Evolutionary conservation across 2,113 vertebrate genomes (phyloP).

Genomic region (Vulpes vulpes): DNA sequence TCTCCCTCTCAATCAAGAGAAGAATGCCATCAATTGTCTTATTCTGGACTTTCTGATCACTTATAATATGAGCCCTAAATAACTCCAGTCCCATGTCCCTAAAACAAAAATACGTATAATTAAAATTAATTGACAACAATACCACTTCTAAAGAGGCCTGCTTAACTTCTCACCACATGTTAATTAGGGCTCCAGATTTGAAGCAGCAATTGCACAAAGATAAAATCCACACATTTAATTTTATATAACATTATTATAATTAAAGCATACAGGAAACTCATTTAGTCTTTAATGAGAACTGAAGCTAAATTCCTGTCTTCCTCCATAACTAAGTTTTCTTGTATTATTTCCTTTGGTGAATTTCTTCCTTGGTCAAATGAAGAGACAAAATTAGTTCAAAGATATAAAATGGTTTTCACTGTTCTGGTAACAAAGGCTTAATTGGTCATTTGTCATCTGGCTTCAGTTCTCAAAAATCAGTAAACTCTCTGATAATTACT

Average conservation of each 20-base stretch:
- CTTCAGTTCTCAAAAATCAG: conserved; percentile 53
- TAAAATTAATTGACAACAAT: conserved; percentile 58
- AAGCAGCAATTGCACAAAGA: conserved; percentile 64
- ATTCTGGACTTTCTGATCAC: conserved; percentile 98
- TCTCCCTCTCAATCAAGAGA: conserved; percentile 96
- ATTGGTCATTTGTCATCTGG: conserved; percentile 46
- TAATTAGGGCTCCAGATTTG: conserved; percentile 50
- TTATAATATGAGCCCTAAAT: conserved; percentile 99
- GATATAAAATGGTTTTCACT: conserved; percentile 63
- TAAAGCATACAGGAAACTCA: conserved; percentile 52
- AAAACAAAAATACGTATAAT: conserved; percentile 64
- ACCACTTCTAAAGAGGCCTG: conserved; percentile 34
- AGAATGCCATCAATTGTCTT: conserved; percentile 99
- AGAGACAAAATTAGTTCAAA: conserved; percentile 74
- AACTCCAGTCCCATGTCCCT: conserved; percentile 99
- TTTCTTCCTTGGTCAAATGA: conserved; percentile 64
- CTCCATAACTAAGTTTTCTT: conserved; percentile 62
- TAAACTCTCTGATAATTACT: conserved; percentile 27
- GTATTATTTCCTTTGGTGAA: conserved; percentile 45
- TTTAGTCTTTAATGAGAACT: conserved; percentile 67
- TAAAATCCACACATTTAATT: conserved; percentile 67
- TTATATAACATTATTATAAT: conserved; percentile 59
- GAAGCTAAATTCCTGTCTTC: conserved; percentile 60
- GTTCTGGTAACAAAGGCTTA: conserved; percentile 45
- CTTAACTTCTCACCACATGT: conserved; percentile 45